phyloP scores from a whole-genome alignment of 2,797 vertebrate species.

The Thaleichthys pacificus region DNA sequence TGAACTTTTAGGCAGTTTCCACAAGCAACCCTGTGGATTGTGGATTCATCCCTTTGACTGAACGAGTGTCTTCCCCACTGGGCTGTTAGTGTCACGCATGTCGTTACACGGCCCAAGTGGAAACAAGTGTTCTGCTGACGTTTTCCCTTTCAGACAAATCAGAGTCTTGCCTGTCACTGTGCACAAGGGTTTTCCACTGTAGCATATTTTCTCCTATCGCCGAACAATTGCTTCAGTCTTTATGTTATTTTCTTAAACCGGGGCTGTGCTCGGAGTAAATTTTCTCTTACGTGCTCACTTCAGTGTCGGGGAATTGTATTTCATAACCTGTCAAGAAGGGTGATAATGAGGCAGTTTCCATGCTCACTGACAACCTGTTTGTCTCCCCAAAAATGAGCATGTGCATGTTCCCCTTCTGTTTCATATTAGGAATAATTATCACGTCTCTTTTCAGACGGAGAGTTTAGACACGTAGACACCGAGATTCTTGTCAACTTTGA shows the following conservation, averaged over 20 bases:
- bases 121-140: conserved; percentile 62
- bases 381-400: conserved; percentile 47
- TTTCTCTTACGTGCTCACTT: conserved; percentile 25
- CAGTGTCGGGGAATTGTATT: conserved; percentile 55
- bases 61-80: conserved; percentile 15
- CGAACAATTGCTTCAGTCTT: conserved; percentile 53
- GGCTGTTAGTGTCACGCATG: conserved; percentile 39
- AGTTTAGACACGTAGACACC: conserved; percentile 24
- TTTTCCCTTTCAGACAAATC: conserved; percentile 49
- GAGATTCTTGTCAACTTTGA: conserved; percentile 22
- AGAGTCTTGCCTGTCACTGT: conserved; percentile 29
- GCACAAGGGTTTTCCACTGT: conserved; percentile 62
- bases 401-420: conserved; percentile 53
- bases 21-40: conserved; percentile 43
- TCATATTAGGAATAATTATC: conserved; percentile 48
- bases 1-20: conserved; percentile 24
- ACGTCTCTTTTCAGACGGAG: conserved; percentile 23
- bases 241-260: conserved; percentile 50
- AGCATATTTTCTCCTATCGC: conserved; percentile 60
- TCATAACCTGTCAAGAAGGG: conserved; percentile 46
- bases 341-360: conserved; percentile 61
- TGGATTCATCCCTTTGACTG: conserved; percentile 22
- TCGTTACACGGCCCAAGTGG: conserved; percentile 57
- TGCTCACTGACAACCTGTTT: conserved; percentile 56
- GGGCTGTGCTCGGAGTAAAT: conserved; percentile 46